Evolutionary conservation across 2,797 vertebrate species (phyloP).

Genomic region (Knipowitschia caucasica): DNA sequence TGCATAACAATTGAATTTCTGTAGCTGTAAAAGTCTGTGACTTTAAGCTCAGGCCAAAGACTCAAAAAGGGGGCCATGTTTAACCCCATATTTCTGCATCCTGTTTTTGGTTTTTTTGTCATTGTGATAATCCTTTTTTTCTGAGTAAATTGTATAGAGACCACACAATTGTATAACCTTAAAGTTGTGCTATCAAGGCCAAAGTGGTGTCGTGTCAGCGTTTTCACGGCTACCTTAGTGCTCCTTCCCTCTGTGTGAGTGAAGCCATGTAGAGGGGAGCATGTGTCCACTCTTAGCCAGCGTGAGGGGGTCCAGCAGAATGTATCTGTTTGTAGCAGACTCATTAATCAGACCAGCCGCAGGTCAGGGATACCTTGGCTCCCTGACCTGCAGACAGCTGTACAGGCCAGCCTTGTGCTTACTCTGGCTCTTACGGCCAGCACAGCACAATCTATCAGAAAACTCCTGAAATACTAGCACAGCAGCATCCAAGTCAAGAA

Average conservation of each 20-base stretch:
- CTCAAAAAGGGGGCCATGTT: too few relatives aligned
- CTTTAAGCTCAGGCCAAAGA: too few relatives aligned
- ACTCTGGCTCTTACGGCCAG: conserved; percentile 16
- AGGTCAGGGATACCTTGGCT: conserved; percentile 46
- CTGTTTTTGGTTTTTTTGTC: too few relatives aligned
- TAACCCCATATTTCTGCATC: too few relatives aligned
- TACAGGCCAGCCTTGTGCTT: conserved; percentile 16
- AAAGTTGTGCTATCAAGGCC: too few relatives aligned
- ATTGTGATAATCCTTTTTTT: too few relatives aligned
- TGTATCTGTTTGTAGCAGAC: conserved; percentile 28
- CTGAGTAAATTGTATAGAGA: too few relatives aligned
- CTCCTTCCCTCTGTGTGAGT: conserved; percentile 29
- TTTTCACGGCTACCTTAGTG: too few relatives aligned
- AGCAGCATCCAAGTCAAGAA: conserved; percentile 4
- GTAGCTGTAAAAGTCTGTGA: too few relatives aligned
- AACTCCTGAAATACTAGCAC: conserved; percentile 11
- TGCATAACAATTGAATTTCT: too few relatives aligned
- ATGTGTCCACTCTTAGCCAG: conserved; percentile 8
- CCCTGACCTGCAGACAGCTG: conserved; percentile 53
- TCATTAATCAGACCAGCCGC: conserved; percentile 65
- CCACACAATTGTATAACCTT: too few relatives aligned
- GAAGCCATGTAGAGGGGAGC: conserved; percentile 6
- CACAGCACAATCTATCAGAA: conserved; percentile 23
- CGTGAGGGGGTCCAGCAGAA: conserved; percentile 13
- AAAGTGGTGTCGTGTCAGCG: too few relatives aligned